A percentile compares a stretch with the other conserved stretches of the same genome.
phyloP scores from a whole-genome alignment of 2,113 vertebrate species.

The Malurus cyaneus region DNA sequence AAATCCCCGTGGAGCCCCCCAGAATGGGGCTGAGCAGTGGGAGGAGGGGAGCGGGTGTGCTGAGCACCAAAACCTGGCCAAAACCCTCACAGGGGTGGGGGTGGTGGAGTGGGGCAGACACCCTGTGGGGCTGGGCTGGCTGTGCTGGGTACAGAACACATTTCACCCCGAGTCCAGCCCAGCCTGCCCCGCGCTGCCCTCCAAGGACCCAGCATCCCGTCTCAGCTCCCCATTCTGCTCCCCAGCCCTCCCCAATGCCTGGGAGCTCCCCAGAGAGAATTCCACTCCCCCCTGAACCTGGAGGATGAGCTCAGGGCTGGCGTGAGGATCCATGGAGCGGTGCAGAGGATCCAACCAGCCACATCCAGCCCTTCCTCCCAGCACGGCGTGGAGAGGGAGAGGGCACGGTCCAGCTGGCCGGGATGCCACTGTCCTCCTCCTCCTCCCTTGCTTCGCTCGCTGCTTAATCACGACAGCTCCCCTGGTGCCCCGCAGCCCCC shows the following conservation, averaged over 20 bases:
- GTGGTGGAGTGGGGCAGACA: accelerated
- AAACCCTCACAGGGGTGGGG: neutral
- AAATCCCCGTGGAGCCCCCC: neutral
- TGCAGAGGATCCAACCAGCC: neutral
- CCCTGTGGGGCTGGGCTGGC: neutral
- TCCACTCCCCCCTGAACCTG: accelerated
- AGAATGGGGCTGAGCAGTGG: neutral
- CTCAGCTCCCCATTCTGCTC: neutral
- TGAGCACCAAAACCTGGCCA: neutral
- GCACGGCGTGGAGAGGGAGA: neutral
- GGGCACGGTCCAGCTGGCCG: neutral
- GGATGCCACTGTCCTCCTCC: neutral
- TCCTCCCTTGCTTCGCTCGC: neutral
- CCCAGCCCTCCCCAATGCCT: neutral
- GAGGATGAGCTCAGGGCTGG: neutral
- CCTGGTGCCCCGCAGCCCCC: neutral
- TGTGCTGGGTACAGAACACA: neutral
- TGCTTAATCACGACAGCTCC: neutral
- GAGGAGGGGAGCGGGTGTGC: neutral
- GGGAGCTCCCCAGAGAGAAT: neutral
- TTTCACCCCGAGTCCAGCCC: neutral
- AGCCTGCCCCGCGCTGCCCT: neutral
- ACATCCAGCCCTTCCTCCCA: neutral
- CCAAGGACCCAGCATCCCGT: neutral
- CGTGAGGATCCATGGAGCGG: accelerated